Evolutionary conservation across 2,797 vertebrate species (phyloP).

Genomic region (Phataginus tetradactyla): DNA sequence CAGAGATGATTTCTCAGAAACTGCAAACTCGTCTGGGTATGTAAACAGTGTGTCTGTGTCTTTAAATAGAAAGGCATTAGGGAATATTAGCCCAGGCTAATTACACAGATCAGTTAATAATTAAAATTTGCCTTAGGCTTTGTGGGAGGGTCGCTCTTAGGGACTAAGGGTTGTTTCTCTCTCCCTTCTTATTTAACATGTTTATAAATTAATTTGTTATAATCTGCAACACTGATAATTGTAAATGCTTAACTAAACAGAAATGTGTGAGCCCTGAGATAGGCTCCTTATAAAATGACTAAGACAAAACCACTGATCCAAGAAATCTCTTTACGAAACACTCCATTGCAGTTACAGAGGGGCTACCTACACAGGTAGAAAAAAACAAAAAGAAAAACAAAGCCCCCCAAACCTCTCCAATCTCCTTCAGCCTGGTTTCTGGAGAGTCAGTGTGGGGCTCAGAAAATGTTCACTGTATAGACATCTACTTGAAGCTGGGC

Average conservation of each 20-base stretch:
- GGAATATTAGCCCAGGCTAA: conserved; percentile 72
- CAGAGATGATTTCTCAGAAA: conserved; percentile 25
- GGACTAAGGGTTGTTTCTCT: conserved; percentile 49
- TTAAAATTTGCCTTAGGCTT: conserved; percentile 75
- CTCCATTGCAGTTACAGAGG: not conserved
- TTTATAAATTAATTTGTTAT: conserved; percentile 75
- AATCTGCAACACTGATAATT: conserved; percentile 55
- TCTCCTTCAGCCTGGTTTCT: not conserved
- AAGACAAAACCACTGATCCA: not conserved
- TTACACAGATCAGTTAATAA: conserved; percentile 77
- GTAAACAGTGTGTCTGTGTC: conserved; percentile 61
- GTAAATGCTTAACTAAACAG: conserved; percentile 58
- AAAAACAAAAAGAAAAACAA: not conserved
- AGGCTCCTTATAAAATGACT: not conserved
- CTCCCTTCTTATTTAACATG: conserved; percentile 67
- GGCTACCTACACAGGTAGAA: not conserved
- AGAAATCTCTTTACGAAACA: not conserved
- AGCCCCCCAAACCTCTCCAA: not conserved
- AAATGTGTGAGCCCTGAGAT: conserved; percentile 16
- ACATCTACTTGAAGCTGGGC: not conserved
- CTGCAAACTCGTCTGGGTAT: not conserved
- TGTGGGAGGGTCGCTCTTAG: conserved; percentile 53
- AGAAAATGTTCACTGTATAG: not conserved
- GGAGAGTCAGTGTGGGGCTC: not conserved
- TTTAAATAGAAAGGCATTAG: conserved; percentile 73